Base-by-base conservation (phyloP, 2,888 invertebrate genomes). In the Phyllotreta cruciferae region DNA sequence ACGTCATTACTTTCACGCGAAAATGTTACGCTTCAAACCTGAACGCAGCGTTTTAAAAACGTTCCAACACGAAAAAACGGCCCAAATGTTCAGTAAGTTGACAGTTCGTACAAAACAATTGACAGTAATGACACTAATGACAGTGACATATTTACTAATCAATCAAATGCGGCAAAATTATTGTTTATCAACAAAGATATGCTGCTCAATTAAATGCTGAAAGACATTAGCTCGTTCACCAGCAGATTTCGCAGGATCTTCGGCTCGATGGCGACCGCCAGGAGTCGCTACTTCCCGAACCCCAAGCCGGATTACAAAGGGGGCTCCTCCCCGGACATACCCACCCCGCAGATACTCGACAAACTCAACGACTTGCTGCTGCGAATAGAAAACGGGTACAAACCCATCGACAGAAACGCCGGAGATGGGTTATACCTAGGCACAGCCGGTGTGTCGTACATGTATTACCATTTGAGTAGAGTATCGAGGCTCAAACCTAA, bases 391-490 rank as follows among this genome's bases (percentile, higher is more conserved):
- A 67, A 67, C 34, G 57, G 57, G 11, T 39, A 80, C 35, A 75
- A 77, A 62, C 78, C 81, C 2, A 75, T 69, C 39, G 75, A 74
- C 56, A 73, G 73, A 58, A 78, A 80, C 70, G 76, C 70, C 62
- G 84, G 86, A 74, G 88, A 89, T 6, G 90, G 90, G 0, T 74
- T 91, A 1, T 91, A 91, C 76, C 85, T 90, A 45, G 91, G 91
- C 0, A 80, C 86, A 36, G 85, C 86, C 45, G 92, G 94, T 7
- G 84, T 91, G 53, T 86, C 90, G 0, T 94, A 86, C 76, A 91
- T 91, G 90, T 90, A 89, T 73, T 88, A 90, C 78, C 86, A 88
- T 73, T 76, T 93, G 56, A 52, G 87, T 10, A 85, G 86, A 74
- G 85, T 86, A 50, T 79, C 85, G 0, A 74, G 75, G 71, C 82